phyloP scores from a whole-genome alignment of 2,113 vertebrate genomes.

The Rhabdornis inornatus region DNA sequence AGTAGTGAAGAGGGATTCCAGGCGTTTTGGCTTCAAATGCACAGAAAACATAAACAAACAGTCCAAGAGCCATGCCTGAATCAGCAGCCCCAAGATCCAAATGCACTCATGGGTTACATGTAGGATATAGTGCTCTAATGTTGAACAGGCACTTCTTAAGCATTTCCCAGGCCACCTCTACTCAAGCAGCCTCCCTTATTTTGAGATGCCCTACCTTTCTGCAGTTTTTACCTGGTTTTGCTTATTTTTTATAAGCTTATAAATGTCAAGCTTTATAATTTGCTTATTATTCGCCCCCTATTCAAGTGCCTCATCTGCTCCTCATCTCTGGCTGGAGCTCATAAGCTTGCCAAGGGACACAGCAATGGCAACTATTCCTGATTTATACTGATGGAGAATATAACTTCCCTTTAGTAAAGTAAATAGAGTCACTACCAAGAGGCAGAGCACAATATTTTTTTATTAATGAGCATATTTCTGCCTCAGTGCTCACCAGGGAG shows the following conservation, averaged over 20 bases:
- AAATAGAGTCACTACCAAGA: conserved; percentile 22
- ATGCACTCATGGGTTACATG: not conserved
- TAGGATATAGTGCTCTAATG: not conserved
- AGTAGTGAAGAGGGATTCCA: not conserved
- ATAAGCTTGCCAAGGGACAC: not conserved
- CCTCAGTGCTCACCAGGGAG: not conserved
- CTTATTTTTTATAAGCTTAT: not conserved
- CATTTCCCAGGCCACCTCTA: not conserved
- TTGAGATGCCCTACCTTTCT: not conserved
- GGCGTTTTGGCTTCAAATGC: not conserved
- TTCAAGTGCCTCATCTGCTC: not conserved
- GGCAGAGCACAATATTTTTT: not conserved
- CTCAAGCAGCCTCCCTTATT: not conserved
- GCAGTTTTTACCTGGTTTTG: not conserved
- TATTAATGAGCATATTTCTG: not conserved
- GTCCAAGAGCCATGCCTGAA: not conserved
- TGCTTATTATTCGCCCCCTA: not conserved
- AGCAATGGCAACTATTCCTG: not conserved
- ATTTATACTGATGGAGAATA: not conserved
- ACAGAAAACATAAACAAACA: not conserved
- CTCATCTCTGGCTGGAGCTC: not conserved
- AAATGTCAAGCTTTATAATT: not conserved
- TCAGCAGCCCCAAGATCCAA: not conserved
- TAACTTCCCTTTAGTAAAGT: conserved; percentile 5
- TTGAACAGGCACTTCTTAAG: not conserved